Conservation (phyloP, 2,888 invertebrate species). For the Halictus quadricinctus region DNA sequence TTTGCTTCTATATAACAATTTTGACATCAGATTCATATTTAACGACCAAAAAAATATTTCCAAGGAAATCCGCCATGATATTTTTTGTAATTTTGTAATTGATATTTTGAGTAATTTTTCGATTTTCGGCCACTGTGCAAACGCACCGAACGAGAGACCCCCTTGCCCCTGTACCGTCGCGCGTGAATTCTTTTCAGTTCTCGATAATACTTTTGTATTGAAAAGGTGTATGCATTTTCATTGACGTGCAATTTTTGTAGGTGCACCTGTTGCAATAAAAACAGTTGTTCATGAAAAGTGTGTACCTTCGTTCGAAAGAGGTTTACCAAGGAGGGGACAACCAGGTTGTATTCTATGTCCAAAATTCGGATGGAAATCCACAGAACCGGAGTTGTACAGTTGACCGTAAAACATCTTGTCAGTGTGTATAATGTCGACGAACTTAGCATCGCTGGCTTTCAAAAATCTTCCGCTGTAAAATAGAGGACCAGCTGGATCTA, state of each 20-base stretch:
- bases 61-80: no score
- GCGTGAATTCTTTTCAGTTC: no score
- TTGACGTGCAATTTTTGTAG: background rate
- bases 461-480: constrained; percentile 81
- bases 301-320: background rate
- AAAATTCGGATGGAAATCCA: constrained; percentile 83
- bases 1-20: background rate
- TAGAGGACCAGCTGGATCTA: constrained; percentile 84
- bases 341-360: constrained; percentile 83
- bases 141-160: no score
- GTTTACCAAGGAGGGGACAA: constrained; percentile 70
- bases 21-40: background rate
- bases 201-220: no score
- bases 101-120: no score
- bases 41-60: no score
- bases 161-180: no score
- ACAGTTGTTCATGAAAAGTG: background rate
- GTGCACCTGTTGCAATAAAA: background rate
- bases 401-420: constrained; percentile 83
- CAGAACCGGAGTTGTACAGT: constrained; percentile 76
- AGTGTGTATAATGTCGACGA: constrained; percentile 84
- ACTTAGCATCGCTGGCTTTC: constrained; percentile 79
- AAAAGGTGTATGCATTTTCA: no score
- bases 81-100: no score
- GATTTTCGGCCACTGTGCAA: no score